A percentile compares a stretch with the other conserved stretches of the same genome.
Evolutionary conservation across 2,888 invertebrate species (phyloP).

Genomic region (Cyclophora albipunctata): DNA sequence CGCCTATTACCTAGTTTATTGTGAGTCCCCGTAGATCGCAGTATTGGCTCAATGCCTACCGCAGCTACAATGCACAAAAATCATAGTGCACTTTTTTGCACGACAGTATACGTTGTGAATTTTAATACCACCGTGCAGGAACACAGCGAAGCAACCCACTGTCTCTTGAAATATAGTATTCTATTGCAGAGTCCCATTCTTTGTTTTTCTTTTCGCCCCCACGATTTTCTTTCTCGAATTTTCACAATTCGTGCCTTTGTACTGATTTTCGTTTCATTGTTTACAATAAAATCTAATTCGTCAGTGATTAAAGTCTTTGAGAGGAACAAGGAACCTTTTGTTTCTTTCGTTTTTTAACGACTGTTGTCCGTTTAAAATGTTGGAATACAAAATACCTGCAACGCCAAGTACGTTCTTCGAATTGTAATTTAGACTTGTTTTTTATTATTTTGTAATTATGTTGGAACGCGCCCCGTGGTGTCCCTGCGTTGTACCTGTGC

Average conservation of each 20-base stretch:
- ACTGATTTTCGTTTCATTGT: constrained; percentile 29
- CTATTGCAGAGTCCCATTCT: constrained; percentile 15
- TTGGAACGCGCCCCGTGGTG: no score
- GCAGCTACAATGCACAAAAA: constrained; percentile 42
- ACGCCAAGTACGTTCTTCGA: not conserved
- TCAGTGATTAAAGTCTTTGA: constrained; percentile 23
- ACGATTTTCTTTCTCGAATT: constrained; percentile 18
- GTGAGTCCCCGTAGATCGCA: constrained; percentile 12
- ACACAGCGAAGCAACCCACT: constrained; percentile 20
- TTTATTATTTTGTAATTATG: not conserved
- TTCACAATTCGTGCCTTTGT: constrained; percentile 22
- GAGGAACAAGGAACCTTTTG: constrained; percentile 15
- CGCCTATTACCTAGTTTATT: not conserved
- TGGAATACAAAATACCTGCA: constrained; percentile 9
- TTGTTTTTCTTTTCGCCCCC: constrained; percentile 15
- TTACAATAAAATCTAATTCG: constrained; percentile 28
- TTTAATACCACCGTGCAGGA: constrained; percentile 32
- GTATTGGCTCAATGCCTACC: constrained; percentile 23
- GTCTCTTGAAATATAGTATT: constrained; percentile 16
- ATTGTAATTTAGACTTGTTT: not conserved
- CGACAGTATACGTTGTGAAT: constrained; percentile 26
- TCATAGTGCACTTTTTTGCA: constrained; percentile 33
- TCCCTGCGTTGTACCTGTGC: no score
- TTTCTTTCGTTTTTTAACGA: constrained; percentile 13
- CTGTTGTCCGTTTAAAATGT: constrained; percentile 18